Percentiles rank a stretch among this genome's conserved stretches.
phyloP scores from a whole-genome alignment of 2,888 invertebrate genomes.

The Fragum whitleyi region DNA sequence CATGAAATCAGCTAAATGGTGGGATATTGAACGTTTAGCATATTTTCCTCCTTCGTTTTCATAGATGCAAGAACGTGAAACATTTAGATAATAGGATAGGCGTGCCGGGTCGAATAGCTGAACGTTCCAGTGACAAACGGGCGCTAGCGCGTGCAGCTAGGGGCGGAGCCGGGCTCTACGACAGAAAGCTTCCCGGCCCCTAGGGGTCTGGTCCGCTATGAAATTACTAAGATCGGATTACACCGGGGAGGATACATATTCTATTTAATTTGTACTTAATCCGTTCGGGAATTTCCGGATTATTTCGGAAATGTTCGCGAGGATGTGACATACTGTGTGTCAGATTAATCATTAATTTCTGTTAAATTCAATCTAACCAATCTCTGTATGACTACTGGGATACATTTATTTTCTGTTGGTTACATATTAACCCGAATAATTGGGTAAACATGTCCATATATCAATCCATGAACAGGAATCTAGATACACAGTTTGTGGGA shows the following conservation, averaged over 20 bases:
- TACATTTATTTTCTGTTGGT: too few species aligned
- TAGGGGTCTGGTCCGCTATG: conserved; percentile 4
- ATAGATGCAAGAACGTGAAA: conserved; percentile 13
- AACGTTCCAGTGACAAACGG: background rate
- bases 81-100: conserved; percentile 3
- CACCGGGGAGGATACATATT: background rate
- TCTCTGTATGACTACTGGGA: too few species aligned
- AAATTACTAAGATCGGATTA: background rate
- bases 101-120: conserved; percentile 18
- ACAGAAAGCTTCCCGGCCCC: conserved; percentile 14
- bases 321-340: background rate
- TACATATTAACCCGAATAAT: too few species aligned
- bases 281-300: conserved; percentile 22
- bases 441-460: too few species aligned
- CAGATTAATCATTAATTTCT: background rate
- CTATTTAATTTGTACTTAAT: conserved; percentile 15
- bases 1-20: conserved; percentile 11
- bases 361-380: background rate
- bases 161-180: background rate
- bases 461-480: too few species aligned
- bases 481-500: too few species aligned
- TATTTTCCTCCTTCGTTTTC: conserved; percentile 7
- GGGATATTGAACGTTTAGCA: conserved; percentile 14
- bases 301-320: conserved; percentile 12
- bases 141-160: conserved; percentile 20